Base-by-base conservation (phyloP, 2,888 invertebrate species). In the Myopa testacea region DNA sequence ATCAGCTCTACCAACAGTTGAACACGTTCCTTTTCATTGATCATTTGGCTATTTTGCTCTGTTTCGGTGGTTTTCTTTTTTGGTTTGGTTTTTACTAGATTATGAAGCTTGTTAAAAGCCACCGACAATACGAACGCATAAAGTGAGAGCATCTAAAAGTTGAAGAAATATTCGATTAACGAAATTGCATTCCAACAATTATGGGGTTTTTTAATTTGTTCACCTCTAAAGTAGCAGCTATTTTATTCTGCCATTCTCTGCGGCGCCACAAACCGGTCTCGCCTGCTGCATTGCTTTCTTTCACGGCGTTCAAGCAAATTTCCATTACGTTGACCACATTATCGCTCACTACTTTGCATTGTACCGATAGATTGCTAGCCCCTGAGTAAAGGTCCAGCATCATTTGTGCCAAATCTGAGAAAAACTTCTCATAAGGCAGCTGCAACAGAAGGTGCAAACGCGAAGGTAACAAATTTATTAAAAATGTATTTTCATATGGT, bases 151-250 rank as follows among this genome's bases (percentile, higher is more conserved):
- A 89, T 89, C 89, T 90, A 74, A 37, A 81, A 45, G 6, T 45
- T 45, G 50, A 40, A 81, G 6, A 72, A 78, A 73, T 55, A 58
- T 12, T 8, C 4, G 50, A 68, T 26, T 26, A 68, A 68, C 10
- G 5, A n/a, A 16, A 12, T 55, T 8, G 14, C n/a, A 55, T 55
- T n/a, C 5, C 16, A 58, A 26, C 26, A 26, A 26, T 26, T 26
- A 16, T n/a, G 3, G 71, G 16, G 38, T 74, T 8, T 4, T 26
- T 34, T 4, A 63, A 52, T 14, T 10, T 52, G 84, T 88, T 83
- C 75, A 93, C 94, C 91, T 94, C 94, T 79, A 93, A 88, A 83
- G 91, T 91, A 84, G 92, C 92, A 26, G 92, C 91, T 55, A 92
- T 89, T 52, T 89, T 88, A 83, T 92, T 93, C 81, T 93, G 90